These are phyloP conservation scores for Sphinx pinastri DNA, from an alignment of 2,888 invertebrate genomes.

Conservation along the genomic window DNA sequence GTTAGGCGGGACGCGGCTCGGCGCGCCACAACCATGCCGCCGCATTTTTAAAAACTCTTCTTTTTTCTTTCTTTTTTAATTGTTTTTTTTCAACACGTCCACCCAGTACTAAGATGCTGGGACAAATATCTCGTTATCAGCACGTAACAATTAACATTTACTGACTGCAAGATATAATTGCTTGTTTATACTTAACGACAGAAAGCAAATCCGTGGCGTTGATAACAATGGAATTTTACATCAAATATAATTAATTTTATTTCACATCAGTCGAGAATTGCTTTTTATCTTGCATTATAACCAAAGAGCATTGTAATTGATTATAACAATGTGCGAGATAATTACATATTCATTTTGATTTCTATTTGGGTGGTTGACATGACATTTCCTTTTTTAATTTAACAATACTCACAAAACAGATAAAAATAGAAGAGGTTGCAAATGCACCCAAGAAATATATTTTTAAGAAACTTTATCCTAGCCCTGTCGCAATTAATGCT, in stretches of 20 bases:
- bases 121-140: conserved; percentile 55
- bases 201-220: conserved; percentile 41
- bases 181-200: conserved; percentile 42
- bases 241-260: conserved; percentile 36
- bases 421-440: no score
- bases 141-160: conserved; percentile 49
- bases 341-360: neutral
- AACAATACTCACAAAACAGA: no score
- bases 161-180: conserved; percentile 39
- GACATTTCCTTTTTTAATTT: no score
- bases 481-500: neutral
- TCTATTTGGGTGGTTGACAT: neutral
- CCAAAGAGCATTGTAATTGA: neutral
- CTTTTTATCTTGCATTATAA: conserved; percentile 2
- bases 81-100: conserved; percentile 49
- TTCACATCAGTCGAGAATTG: conserved; percentile 3
- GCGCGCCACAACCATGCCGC: conserved; percentile 67
- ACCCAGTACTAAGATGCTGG: conserved; percentile 49
- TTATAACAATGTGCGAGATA: neutral
- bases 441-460: no score
- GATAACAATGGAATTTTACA: conserved; percentile 66
- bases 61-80: neutral
- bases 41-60: conserved; percentile 66
- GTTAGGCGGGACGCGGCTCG: conserved; percentile 62
- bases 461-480: neutral